These are phyloP conservation scores for Alethe castanea DNA, from an alignment of 2,113 vertebrate species.

Conservation along the genomic window DNA sequence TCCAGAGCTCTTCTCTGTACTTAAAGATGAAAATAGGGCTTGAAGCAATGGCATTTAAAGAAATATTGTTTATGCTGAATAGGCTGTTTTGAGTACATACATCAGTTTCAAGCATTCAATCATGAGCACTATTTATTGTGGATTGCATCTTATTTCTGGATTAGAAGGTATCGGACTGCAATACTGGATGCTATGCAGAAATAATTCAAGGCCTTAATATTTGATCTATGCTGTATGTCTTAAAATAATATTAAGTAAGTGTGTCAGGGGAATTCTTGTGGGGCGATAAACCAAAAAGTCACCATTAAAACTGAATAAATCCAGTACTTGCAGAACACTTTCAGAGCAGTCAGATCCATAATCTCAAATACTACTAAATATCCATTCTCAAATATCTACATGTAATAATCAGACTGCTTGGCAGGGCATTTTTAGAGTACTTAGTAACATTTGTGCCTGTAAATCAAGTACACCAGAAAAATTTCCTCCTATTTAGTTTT, in stretches of 20 bases:
- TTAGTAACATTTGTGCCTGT: neutral
- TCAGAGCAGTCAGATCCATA: conserved; percentile 17
- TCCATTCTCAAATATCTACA: neutral
- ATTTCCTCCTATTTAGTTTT: conserved; percentile 1
- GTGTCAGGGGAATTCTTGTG: neutral
- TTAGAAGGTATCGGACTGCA: neutral
- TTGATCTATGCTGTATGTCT: neutral
- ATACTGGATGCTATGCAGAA: neutral
- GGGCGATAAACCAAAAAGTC: neutral
- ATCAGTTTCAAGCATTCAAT: neutral
- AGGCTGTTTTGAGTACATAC: neutral
- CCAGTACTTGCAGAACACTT: conserved; percentile 11
- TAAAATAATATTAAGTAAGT: neutral
- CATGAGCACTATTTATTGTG: neutral
- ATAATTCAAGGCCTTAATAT: neutral
- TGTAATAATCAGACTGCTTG: neutral
- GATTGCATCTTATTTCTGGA: neutral
- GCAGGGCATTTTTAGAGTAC: conserved; percentile 32
- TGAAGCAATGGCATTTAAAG: neutral
- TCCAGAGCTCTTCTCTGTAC: neutral
- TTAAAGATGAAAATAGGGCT: neutral
- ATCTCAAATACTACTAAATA: conserved; percentile 3
- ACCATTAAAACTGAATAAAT: conserved; percentile 15
- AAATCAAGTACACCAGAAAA: conserved; percentile 46
- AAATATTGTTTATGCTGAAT: neutral